These are phyloP conservation scores for Orthosia incerta DNA, from an alignment of 2,888 invertebrate genomes.

Conservation along the genomic window DNA sequence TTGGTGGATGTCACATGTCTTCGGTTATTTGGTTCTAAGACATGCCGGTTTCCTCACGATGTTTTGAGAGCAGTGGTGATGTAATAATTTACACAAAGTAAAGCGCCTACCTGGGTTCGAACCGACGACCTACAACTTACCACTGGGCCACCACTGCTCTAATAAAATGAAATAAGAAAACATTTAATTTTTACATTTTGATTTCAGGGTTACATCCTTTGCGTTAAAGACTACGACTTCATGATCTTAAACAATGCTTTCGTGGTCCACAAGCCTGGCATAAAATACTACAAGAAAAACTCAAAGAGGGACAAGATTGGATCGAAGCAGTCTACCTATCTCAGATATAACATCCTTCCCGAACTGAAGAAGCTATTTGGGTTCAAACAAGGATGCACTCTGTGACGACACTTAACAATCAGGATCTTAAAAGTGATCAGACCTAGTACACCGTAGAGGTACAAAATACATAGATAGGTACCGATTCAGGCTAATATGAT, in stretches of 20 bases:
- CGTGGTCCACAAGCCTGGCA: slow-evolving; percentile 97
- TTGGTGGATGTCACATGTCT: too few relatives aligned
- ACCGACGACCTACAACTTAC: too few relatives aligned
- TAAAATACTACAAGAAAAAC: slow-evolving; percentile 96
- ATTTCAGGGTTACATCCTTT: slow-evolving; percentile 96
- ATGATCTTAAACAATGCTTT: slow-evolving; percentile 98
- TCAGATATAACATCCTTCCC: slow-evolving; percentile 95
- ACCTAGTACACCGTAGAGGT: slow-evolving; percentile 50
- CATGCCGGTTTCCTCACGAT: too few relatives aligned
- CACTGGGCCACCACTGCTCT: too few relatives aligned
- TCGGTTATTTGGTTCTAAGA: too few relatives aligned
- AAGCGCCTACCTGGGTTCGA: too few relatives aligned
- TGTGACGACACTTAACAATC: slow-evolving; percentile 86
- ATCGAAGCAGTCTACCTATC: slow-evolving; percentile 94
- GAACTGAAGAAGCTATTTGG: slow-evolving; percentile 97
- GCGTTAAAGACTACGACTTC: slow-evolving; percentile 97
- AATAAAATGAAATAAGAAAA: not conserved
- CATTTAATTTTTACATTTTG: slow-evolving; percentile 2
- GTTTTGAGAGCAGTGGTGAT: too few relatives aligned
- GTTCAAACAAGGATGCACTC: slow-evolving; percentile 94
- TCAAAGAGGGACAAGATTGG: slow-evolving; percentile 94
- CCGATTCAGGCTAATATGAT: slow-evolving; percentile 42
- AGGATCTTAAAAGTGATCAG: slow-evolving; percentile 56
- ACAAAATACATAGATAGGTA: slow-evolving; percentile 45
- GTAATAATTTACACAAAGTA: too few relatives aligned